Evolutionary conservation across 2,113 vertebrate genomes (phyloP), one percentile per base, ranked within the genome.

Genomic region (Syrmaticus mikado): DNA sequence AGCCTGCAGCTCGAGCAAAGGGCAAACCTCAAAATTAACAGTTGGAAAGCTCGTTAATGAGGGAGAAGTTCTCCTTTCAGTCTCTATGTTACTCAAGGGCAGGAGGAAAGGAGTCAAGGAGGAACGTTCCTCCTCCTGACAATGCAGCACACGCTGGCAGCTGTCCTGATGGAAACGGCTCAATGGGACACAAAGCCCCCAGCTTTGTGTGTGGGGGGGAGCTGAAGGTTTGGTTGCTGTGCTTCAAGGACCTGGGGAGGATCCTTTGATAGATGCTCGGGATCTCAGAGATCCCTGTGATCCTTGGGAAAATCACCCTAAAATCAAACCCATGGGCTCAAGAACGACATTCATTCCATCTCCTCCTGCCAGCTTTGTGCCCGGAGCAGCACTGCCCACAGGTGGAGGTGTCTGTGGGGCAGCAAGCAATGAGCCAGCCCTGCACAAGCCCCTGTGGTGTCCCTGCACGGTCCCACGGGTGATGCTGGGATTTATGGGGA

Each of bases 361-460:
- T 19, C 16, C 34, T 81, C n/a, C 70, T 85, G 78, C 50, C 75
- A 75, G 32, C 71, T 38, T 58, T 21, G 11, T 0, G 0, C 9
- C 19, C 32, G 6, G 45, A 30, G 41, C 2, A 7, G 24, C 41
- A 58, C n/a, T 13, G 45, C 17, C 36, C 46, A 30, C 62, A 50
- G 62, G 16, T 55, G 55, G 17, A 60, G 65, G 32, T 0, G 0
- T 40, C 28, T 0, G 0, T 2, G 75, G 58, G 28, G 27, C n/a
- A 32, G 76, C 75, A 80, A 48, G 62, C 64, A 67, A 40, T 38
- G 13, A 85, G 43, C 43, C 38, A 70, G 40, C 50, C 22, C 16
- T 43, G 19, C 72, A 32, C 32, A 38, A 22, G 66, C 22, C 61
- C 65, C 74, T 74, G 45, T 58, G 66, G 41, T 1, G 52, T 38